phyloP scores from a whole-genome alignment of 2,113 vertebrate species.

The Indicator indicator region DNA sequence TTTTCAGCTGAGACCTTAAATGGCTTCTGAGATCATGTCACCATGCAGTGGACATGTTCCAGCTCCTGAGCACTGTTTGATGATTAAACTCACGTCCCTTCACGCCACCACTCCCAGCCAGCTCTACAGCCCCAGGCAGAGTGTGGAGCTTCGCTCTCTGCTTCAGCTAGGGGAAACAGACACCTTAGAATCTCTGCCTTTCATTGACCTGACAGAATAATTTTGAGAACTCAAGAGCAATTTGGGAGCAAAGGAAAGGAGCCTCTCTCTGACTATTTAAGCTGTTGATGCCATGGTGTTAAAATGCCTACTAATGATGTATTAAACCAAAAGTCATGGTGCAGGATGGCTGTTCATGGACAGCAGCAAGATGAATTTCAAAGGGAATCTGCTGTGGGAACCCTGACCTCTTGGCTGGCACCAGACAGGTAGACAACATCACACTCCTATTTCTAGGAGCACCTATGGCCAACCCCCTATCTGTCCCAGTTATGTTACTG shows the following conservation, averaged over 20 bases:
- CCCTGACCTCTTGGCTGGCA: background rate
- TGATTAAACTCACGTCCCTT: background rate
- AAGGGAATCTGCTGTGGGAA: background rate
- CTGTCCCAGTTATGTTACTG: background rate
- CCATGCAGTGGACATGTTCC: background rate
- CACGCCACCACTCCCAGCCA: background rate
- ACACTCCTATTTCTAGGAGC: background rate
- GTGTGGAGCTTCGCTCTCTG: background rate
- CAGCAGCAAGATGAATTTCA: background rate
- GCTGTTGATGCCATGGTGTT: background rate
- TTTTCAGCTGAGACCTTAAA: slow-evolving; percentile 36
- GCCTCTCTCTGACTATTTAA: background rate
- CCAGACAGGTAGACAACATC: background rate
- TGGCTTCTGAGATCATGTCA: background rate
- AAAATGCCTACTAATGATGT: background rate
- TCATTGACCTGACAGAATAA: background rate
- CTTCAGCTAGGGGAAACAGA: background rate
- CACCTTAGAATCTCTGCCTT: background rate
- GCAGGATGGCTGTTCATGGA: fast-evolving
- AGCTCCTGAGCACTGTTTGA: background rate
- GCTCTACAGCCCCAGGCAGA: background rate
- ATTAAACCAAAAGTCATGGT: background rate
- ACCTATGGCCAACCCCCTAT: fast-evolving
- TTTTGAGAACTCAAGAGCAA: background rate
- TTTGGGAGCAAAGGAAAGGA: background rate